These are phyloP conservation scores for Ooceraea biroi DNA, from an alignment of 1,140 invertebrate species.

Conservation along the genomic window DNA sequence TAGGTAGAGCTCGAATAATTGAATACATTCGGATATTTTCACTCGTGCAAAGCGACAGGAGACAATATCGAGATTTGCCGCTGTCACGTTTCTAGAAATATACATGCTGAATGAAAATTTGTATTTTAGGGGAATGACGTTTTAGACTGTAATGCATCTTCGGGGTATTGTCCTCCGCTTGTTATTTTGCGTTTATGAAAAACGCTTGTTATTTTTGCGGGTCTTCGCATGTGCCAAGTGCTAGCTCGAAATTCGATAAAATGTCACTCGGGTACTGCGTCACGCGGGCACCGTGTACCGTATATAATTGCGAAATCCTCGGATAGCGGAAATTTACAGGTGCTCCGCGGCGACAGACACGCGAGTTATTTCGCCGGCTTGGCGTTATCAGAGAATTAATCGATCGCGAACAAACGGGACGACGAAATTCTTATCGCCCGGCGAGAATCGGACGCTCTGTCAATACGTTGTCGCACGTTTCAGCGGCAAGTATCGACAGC, in stretches of 20 bases:
- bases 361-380: conserved; percentile 24
- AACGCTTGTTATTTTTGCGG: neutral
- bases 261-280: conserved; percentile 13
- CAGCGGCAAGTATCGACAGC: conserved; percentile 64
- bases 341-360: neutral
- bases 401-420: conserved; percentile 43
- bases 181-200: conserved; percentile 49
- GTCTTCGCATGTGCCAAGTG: conserved; percentile 20
- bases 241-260: conserved; percentile 37
- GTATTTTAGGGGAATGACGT: neutral
- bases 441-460: conserved; percentile 35
- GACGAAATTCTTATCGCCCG: conserved; percentile 66
- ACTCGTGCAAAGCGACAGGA: no score
- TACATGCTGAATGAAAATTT: no score
- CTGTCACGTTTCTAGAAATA: no score
- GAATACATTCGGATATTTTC: no score
- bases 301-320: conserved; percentile 21
- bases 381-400: conserved; percentile 35
- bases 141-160: neutral
- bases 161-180: neutral
- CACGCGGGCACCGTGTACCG: neutral
- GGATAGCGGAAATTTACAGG: conserved; percentile 17
- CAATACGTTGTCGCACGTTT: conserved; percentile 59
- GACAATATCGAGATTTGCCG: no score
- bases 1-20: no score